Base-by-base conservation (phyloP, 2,888 invertebrate species). In the Acronicta leporina region DNA sequence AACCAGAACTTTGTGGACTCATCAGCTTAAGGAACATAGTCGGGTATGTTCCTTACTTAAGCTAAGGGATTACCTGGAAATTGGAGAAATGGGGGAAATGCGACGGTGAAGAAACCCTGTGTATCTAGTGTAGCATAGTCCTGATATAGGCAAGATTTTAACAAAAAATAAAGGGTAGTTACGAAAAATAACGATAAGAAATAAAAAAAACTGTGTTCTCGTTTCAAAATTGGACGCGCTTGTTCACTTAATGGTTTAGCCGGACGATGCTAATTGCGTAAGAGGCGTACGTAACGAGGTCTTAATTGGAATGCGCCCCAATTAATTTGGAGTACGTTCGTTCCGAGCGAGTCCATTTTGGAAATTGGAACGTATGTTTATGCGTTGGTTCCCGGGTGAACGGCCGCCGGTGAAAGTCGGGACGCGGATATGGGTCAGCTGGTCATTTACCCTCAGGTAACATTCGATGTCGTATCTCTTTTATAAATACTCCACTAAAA, bases 241-340 rank as follows among this genome's bases (percentile, higher is more conserved):
- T 65, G 81, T 77, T 83, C 81, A 73, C 76, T 77, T 81, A 84
- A 85, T 85, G 81, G 81, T 77, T 77, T 68, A 79, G 79, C 79
- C 85, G 86, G 87, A 84, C 84, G 84, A 83, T 83, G 84, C 83
- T 92, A 90, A 92, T 92, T 93, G 88, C 89, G 88, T 90, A 92
- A 92, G 91, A 91, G 91, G 86, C 87, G 87, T 82, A 84, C 85
- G 81, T 86, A 89, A 92, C 91, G 89, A 90, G 91, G 83, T 87
- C 91, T 92, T 92, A 92, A 94, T 94, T 92, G 93, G 91, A 93
- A 90, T 92, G 90, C 87, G 92, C 90, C 89, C 92, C 91, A 92
- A 94, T 94, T 93, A 94, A 92, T 91, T 87, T 81, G 84, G 82
- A 82, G 79, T 81, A 79, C 84, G 87, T 81, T 85, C 86, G 87